Base-by-base conservation (phyloP, 2,113 vertebrate species). In the Ochotona curzoniae region DNA sequence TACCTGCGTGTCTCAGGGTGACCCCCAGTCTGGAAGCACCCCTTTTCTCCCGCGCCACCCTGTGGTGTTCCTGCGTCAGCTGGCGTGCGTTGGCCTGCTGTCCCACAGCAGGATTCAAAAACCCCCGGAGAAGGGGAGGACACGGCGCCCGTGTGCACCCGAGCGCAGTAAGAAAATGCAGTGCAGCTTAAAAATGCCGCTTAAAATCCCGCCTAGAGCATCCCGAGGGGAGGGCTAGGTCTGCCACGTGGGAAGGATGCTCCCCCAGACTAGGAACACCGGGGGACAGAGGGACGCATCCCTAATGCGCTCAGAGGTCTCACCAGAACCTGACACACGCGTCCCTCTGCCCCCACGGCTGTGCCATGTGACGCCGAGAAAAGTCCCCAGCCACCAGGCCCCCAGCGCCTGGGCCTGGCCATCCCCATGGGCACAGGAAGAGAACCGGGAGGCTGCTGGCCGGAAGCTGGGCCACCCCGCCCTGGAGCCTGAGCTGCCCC, bases 241-340 rank as follows among this genome's bases (percentile, higher is more conserved):
- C 5, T 4, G 21, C 25, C 32, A 4, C 14, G 11, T 2, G 12
- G 38, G 13, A 61, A 80, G 35, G 11, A 21, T 44, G 25, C 8
- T 18, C 15, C 2, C 38, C 38, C 3, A 75, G 32, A 17, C 14
- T 8, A 8, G 47, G n/a, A 11, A 57, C 15, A 26, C 8, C 60
- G 25, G 18, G 1, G 47, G 18, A 23, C 1, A 2, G 21, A 60
- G 23, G 18, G 20, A 28, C 3, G 0, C 8, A 25, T 3, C 26
- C 6, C 4, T 44, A 6, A 4, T 0, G 1, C 15, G 47, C 8
- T 61, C 6, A 2, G 60, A 10, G 25, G 12, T 76, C 75, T 12
- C 20, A 13, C 0, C 2, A 67, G 17, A 30, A 12, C 21, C 7
- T 7, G 3, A 15, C n/a, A 2, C 18, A 7, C 1, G 21, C 12